Percentiles rank a stretch among this genome's conserved stretches.
Conservation (phyloP, 2,113 vertebrate genomes). For the Bos indicus region DNA sequence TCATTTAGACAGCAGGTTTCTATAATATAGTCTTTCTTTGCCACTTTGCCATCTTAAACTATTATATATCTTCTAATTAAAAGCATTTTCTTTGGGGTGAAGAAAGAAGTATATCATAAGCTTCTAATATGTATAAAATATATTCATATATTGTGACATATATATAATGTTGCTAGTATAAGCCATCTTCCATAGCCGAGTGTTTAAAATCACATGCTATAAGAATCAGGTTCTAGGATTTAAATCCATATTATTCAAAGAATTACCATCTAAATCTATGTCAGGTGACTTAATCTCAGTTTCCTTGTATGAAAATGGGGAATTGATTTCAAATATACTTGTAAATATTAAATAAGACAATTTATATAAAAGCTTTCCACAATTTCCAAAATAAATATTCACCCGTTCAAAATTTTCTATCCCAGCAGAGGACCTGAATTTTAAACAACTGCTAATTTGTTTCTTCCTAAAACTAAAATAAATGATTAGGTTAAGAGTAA, state of each 20-base stretch:
- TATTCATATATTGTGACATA: not conserved
- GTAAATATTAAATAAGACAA: not conserved
- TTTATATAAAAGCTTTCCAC: not conserved
- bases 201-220: not conserved
- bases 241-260: not conserved
- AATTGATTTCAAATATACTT: not conserved
- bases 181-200: not conserved
- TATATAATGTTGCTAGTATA: not conserved
- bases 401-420: not conserved
- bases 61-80: not conserved
- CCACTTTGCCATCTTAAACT: not conserved
- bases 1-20: not conserved
- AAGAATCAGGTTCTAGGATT: not conserved
- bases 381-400: not conserved
- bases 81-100: not conserved
- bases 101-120: not conserved
- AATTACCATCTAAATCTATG: not conserved
- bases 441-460: not conserved
- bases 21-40: not conserved
- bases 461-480: not conserved
- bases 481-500: not conserved
- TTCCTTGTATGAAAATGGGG: not conserved
- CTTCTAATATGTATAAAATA: not conserved
- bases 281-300: not conserved
- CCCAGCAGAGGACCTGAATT: not conserved